phyloP scores from a whole-genome alignment of 2,888 invertebrate genomes.

The Daptonema setosum region DNA sequence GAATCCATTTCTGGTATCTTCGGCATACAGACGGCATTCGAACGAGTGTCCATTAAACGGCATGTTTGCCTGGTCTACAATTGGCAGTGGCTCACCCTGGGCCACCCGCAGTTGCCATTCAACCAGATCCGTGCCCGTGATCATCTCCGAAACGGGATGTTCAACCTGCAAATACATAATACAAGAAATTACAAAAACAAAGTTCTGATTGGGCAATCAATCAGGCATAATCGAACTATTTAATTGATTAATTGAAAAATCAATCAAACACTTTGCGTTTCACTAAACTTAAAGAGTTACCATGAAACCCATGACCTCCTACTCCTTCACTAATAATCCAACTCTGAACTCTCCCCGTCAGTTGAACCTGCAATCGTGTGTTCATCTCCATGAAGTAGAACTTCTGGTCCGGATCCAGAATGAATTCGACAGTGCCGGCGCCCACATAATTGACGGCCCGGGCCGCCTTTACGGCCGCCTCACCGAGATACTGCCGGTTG shows the following conservation, averaged over 20 bases:
- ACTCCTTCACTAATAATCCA: no score
- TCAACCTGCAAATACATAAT: conserved; percentile 50
- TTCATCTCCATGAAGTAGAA: conserved; percentile 99
- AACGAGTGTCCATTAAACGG: conserved; percentile 54
- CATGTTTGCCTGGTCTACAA: conserved; percentile 52
- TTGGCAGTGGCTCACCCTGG: conserved; percentile 59
- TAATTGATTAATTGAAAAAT: conserved; percentile 2
- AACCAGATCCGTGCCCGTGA: conserved; percentile 82
- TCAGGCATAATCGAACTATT: no score
- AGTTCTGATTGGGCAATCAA: no score
- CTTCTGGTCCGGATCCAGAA: conserved; percentile 56
- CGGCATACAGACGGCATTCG: conserved; percentile 69
- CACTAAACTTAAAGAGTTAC: not conserved
- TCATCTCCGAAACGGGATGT: conserved; percentile 90
- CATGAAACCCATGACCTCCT: not conserved
- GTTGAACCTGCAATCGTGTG: conserved; percentile 48
- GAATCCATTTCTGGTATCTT: conserved; percentile 65
- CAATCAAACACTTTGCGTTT: not conserved
- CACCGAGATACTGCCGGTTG: conserved; percentile 53
- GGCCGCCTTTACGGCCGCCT: conserved; percentile 76
- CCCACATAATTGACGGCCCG: conserved; percentile 86
- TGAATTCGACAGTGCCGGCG: conserved; percentile 94
- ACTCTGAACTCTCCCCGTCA: no score
- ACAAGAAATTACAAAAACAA: conserved; percentile 13
- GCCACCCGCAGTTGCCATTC: conserved; percentile 81